Evolutionary conservation across 2,888 invertebrate genomes (phyloP).

Genomic region (Drosophila kanekoi): DNA sequence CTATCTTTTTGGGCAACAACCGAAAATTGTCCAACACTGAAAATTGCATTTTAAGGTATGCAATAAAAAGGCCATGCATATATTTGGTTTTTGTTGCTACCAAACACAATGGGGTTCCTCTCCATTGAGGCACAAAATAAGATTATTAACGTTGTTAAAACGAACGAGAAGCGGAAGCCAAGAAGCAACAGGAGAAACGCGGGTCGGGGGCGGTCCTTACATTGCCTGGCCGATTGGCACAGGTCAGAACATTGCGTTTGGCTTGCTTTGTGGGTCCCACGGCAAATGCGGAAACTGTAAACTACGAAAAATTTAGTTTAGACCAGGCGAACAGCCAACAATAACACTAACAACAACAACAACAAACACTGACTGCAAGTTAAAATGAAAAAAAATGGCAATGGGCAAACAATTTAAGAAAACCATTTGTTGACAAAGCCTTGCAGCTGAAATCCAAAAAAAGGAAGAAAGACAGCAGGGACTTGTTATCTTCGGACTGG

Average conservation of each 20-base stretch:
- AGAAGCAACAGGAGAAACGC: constrained; percentile 46
- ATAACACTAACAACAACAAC: constrained; percentile 30
- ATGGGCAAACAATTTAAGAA: constrained; percentile 75
- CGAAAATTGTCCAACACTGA: constrained; percentile 13
- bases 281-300: constrained; percentile 69
- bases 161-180: constrained; percentile 64
- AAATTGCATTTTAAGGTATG: constrained; percentile 54
- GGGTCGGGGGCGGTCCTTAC: neutral
- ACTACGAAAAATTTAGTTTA: constrained; percentile 70
- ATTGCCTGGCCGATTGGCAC: constrained; percentile 48
- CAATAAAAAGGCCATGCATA: constrained; percentile 61
- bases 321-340: constrained; percentile 46
- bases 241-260: constrained; percentile 29
- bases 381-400: constrained; percentile 66
- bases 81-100: constrained; percentile 31
- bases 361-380: constrained; percentile 28
- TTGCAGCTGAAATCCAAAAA: constrained; percentile 33
- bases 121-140: constrained; percentile 76
- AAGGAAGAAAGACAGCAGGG: neutral
- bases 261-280: constrained; percentile 14
- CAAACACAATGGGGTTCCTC: constrained; percentile 52
- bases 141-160: constrained; percentile 77
- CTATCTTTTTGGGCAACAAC: constrained; percentile 6
- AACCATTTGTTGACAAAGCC: constrained; percentile 71
- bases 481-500: neutral